These are phyloP conservation scores for Hoplostethus atlanticus DNA, from an alignment of 2,797 vertebrate genomes.

Conservation along the genomic window DNA sequence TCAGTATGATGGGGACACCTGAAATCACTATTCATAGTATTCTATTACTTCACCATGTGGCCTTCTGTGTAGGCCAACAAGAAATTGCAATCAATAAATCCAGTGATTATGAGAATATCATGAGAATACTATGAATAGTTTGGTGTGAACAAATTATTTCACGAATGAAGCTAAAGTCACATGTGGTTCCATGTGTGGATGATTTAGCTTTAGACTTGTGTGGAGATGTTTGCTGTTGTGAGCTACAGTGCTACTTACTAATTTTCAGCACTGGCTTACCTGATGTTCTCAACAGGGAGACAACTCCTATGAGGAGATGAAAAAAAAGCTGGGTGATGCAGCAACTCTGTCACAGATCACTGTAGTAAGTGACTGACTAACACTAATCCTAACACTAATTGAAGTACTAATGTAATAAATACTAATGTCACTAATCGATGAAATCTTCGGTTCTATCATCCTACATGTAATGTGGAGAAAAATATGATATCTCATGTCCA, in stretches of 20 bases:
- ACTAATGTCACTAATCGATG: constrained; percentile 10
- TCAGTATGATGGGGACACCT: constrained; percentile 6
- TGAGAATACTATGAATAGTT: constrained; percentile 12
- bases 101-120: constrained; percentile 8
- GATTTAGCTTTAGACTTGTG: constrained; percentile 17
- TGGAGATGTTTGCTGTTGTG: constrained; percentile 1
- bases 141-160: constrained; percentile 9
- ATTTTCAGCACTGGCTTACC: constrained; percentile 34
- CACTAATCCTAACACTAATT: constrained; percentile 40
- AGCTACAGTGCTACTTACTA: constrained; percentile 29
- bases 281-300: constrained; percentile 84
- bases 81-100: no score
- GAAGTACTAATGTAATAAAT: background rate
- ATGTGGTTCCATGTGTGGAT: background rate
- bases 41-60: background rate
- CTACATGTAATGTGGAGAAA: background rate
- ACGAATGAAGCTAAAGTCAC: background rate
- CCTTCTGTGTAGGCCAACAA: background rate
- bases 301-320: constrained; percentile 89
- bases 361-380: constrained; percentile 85
- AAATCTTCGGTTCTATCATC: background rate
- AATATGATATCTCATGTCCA: background rate
- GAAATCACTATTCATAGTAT: constrained; percentile 1
- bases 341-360: constrained; percentile 86
- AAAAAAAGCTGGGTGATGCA: constrained; percentile 82